Percentiles rank a stretch among this genome's conserved stretches.
Evolutionary conservation across 2,797 vertebrate genomes (phyloP).

Genomic region (Micrastur ruficollis): DNA sequence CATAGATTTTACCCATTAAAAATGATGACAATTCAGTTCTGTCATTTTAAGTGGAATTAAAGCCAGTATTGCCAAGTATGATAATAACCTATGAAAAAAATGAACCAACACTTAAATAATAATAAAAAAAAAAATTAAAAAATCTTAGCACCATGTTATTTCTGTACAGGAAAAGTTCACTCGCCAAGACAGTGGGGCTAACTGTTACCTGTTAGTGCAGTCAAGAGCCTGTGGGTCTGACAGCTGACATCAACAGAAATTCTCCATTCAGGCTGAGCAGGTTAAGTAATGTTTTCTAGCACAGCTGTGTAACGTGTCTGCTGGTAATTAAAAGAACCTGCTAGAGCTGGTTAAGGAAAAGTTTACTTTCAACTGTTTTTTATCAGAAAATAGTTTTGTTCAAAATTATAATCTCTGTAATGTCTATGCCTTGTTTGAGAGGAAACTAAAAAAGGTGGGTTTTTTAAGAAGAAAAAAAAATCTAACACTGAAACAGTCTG

Average conservation of each 20-base stretch:
- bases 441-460: background rate
- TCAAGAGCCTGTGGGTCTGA: background rate
- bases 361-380: background rate
- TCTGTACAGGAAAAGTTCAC: background rate
- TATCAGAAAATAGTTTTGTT: background rate
- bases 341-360: background rate
- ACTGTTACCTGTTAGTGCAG: background rate
- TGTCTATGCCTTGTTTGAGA: background rate
- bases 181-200: background rate
- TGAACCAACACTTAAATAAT: background rate
- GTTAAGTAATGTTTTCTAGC: background rate
- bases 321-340: background rate
- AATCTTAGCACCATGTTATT: background rate
- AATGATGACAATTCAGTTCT: constrained; percentile 68
- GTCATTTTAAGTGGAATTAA: constrained; percentile 76
- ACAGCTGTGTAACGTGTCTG: background rate
- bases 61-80: constrained; percentile 69
- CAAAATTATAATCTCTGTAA: background rate
- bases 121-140: background rate
- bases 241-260: background rate
- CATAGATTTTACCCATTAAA: constrained; percentile 67
- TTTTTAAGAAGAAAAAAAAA: background rate
- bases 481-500: background rate
- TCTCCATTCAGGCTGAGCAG: background rate
- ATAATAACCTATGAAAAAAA: constrained; percentile 40